A percentile compares a stretch with the other conserved stretches of the same genome.
Conservation (phyloP, 2,113 vertebrate species). For the Labrus mixtus region DNA sequence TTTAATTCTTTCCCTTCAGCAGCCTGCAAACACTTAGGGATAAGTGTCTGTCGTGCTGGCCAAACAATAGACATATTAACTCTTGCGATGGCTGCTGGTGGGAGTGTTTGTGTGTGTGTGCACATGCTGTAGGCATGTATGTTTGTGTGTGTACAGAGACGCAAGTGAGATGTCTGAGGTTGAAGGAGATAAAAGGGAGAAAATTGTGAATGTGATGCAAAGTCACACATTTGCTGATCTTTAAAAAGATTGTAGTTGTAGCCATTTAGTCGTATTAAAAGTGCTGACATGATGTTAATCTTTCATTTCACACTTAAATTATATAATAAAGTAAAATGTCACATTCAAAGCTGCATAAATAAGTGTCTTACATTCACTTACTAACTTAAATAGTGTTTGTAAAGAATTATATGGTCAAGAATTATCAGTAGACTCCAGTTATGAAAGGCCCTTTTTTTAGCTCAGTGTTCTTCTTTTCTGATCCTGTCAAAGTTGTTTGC, state of each 20-base stretch:
- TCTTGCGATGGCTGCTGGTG: constrained; percentile 47
- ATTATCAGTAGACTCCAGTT: too few relatives aligned
- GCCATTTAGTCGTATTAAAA: neutral
- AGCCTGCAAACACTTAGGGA: constrained; percentile 70
- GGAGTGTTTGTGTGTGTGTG: constrained; percentile 39
- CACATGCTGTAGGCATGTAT: constrained; percentile 10
- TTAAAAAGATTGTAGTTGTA: neutral
- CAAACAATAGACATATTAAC: constrained; percentile 72
- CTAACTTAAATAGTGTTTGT: too few relatives aligned
- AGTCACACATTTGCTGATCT: neutral
- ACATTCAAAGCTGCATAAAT: neutral
- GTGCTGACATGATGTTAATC: too few relatives aligned
- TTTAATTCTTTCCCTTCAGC: constrained; percentile 69
- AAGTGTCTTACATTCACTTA: neutral
- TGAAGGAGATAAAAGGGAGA: neutral
- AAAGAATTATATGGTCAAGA: too few relatives aligned
- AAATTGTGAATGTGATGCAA: neutral
- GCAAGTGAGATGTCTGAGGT: neutral
- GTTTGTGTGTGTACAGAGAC: constrained; percentile 13
- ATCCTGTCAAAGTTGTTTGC: neutral
- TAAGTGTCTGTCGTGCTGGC: constrained; percentile 66
- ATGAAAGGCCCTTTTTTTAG: too few relatives aligned
- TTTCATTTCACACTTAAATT: too few relatives aligned
- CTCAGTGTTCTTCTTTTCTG: neutral
- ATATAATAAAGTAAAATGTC: too few relatives aligned